phyloP scores from a whole-genome alignment of 2,113 vertebrate species.

The Saguinus midas region DNA sequence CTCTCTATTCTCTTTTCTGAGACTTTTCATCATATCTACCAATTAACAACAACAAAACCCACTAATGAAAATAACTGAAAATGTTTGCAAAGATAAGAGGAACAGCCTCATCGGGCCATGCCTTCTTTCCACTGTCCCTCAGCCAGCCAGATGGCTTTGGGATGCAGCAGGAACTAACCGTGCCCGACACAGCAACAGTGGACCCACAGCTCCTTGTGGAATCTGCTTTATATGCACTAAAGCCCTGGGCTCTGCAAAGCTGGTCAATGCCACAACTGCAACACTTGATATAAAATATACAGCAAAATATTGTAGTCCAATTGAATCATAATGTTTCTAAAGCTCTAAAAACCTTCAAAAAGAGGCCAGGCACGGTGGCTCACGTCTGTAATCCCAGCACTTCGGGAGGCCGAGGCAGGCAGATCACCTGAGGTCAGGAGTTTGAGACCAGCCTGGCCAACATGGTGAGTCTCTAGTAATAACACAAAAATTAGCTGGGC shows the following conservation, averaged over 20 bases:
- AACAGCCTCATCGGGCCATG: background rate
- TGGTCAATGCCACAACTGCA: background rate
- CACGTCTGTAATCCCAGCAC: too few relatives aligned
- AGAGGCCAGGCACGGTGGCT: too few relatives aligned
- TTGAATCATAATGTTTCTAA: background rate
- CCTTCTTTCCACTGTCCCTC: background rate
- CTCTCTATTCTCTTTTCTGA: background rate
- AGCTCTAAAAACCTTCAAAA: background rate
- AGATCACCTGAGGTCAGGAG: too few relatives aligned
- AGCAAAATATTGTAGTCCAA: background rate
- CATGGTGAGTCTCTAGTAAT: too few relatives aligned
- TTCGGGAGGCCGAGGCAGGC: too few relatives aligned
- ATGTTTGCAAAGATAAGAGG: background rate
- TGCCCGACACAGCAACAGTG: rapidly evolving
- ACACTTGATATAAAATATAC: background rate
- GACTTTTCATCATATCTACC: background rate
- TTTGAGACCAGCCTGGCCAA: too few relatives aligned
- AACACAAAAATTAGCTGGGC: too few relatives aligned
- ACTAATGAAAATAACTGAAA: background rate
- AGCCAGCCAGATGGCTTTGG: background rate
- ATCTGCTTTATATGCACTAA: background rate
- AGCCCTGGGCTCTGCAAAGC: background rate
- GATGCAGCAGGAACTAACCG: background rate
- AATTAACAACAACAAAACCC: background rate
- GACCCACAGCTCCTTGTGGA: background rate